These are phyloP conservation scores for Anableps anableps DNA, from an alignment of 2,797 vertebrate species.

Conservation along the genomic window DNA sequence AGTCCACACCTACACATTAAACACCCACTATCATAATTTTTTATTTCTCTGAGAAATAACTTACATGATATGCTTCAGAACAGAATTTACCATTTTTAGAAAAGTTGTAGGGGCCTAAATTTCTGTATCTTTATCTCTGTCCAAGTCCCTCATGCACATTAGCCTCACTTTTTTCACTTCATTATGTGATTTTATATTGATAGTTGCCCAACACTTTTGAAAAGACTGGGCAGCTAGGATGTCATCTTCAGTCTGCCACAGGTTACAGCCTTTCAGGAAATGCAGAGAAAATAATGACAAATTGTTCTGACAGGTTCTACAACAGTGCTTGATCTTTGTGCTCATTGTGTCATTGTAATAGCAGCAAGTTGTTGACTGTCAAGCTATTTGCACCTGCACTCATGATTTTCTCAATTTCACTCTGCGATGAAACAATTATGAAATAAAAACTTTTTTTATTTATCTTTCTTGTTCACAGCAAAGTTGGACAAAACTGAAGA, in stretches of 20 bases:
- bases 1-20: not conserved
- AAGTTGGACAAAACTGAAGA: not conserved
- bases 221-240: not conserved
- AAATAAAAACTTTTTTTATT: not conserved
- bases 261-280: not conserved
- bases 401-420: not conserved
- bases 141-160: not conserved
- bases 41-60: not conserved
- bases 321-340: not conserved
- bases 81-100: not conserved
- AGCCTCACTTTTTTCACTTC: not conserved
- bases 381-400: not conserved
- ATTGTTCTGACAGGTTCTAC: not conserved
- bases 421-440: not conserved
- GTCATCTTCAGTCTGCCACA: not conserved
- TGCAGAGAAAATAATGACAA: not conserved
- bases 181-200: not conserved
- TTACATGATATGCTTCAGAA: not conserved
- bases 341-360: not conserved
- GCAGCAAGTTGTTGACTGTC: not conserved
- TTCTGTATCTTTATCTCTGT: not conserved
- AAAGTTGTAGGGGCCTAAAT: not conserved
- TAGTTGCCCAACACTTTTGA: not conserved
- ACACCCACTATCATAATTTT: not conserved
- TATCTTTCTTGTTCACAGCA: not conserved